These are phyloP conservation scores for Perca schrenkii DNA, from an alignment of 2,113 vertebrate species.

Conservation along the genomic window DNA sequence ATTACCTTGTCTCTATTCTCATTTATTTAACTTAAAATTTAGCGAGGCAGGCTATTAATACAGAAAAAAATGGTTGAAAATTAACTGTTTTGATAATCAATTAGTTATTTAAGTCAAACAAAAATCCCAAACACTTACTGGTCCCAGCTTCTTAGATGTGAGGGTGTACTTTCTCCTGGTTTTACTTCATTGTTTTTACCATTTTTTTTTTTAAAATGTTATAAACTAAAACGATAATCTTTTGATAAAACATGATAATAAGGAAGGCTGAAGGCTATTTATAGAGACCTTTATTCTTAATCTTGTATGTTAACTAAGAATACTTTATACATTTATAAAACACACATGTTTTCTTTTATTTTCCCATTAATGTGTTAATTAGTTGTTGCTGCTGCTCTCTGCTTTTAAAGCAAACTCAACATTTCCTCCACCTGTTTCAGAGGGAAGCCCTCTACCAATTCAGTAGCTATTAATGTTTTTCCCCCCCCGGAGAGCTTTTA, in stretches of 20 bases:
- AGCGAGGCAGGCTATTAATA: not conserved
- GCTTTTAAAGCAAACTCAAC: not conserved
- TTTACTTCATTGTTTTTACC: not conserved
- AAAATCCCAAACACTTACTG: not conserved
- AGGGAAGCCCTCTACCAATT: not conserved
- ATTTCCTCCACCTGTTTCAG: slow-evolving; percentile 9
- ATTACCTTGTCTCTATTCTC: not conserved
- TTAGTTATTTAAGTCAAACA: not conserved
- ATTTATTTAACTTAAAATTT: not conserved
- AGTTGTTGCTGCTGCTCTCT: not conserved
- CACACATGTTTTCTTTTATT: not conserved
- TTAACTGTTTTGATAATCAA: not conserved
- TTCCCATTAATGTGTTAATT: not conserved
- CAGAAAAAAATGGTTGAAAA: not conserved
- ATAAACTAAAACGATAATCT: not conserved
- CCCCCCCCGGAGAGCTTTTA: not conserved
- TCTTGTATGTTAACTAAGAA: not conserved
- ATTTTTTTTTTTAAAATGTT: not conserved
- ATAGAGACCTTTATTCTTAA: not conserved
- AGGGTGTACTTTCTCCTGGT: too few species aligned
- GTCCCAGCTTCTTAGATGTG: too few species aligned
- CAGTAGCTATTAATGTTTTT: not conserved
- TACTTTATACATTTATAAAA: not conserved
- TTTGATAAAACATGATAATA: not conserved
- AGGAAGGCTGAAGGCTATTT: not conserved